Evolutionary conservation across 2,113 vertebrate genomes (phyloP).

Genomic region (Rhinichthys klamathensis): DNA sequence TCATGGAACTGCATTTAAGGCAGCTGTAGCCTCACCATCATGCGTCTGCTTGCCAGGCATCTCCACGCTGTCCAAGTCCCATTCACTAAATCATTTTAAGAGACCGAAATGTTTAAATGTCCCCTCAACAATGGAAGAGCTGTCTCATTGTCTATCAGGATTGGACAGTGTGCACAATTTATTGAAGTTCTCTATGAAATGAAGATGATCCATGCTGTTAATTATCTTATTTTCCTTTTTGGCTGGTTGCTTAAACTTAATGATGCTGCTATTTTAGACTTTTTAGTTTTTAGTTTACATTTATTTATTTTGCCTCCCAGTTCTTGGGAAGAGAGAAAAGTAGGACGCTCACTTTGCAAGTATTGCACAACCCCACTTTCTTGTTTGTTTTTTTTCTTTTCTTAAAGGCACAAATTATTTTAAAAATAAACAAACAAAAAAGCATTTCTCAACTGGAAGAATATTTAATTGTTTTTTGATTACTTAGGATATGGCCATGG

Average conservation of each 20-base stretch:
- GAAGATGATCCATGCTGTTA: constrained; percentile 69
- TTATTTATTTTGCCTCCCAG: constrained; percentile 63
- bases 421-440: constrained; percentile 81
- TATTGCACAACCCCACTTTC: constrained; percentile 72
- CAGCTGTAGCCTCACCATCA: constrained; percentile 80
- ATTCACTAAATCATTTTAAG: constrained; percentile 72
- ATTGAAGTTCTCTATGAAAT: constrained; percentile 65
- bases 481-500: constrained; percentile 79
- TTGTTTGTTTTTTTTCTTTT: constrained; percentile 53
- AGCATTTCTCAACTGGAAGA: constrained; percentile 76
- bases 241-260: constrained; percentile 69
- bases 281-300: constrained; percentile 65
- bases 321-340: constrained; percentile 72
- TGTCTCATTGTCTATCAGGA: constrained; percentile 56
- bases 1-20: constrained; percentile 80
- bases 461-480: constrained; percentile 88
- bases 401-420: constrained; percentile 75
- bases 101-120: constrained; percentile 76
- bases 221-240: constrained; percentile 73
- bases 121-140: constrained; percentile 60
- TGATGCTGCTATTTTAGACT: constrained; percentile 68
- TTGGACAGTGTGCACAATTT: constrained; percentile 55
- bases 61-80: constrained; percentile 76
- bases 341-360: constrained; percentile 79
- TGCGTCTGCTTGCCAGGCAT: constrained; percentile 79